Conservation (phyloP, 2,113 vertebrate genomes). For the Ariopsis seemanni region DNA sequence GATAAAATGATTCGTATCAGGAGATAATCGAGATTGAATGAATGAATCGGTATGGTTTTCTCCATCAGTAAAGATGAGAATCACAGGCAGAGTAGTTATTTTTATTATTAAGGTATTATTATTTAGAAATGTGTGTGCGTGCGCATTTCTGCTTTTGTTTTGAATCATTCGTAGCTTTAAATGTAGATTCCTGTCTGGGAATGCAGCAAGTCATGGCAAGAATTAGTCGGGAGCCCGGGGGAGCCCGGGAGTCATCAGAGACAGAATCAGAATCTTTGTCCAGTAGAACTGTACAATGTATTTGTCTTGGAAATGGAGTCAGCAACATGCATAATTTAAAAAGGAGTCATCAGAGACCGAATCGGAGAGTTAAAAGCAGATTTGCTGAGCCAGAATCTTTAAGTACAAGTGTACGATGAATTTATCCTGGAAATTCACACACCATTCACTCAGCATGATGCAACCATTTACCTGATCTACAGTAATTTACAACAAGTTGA, state of each 20-base stretch:
- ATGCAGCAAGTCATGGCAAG: not conserved
- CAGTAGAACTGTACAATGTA: not conserved
- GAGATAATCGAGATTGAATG: not conserved
- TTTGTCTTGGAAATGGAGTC: not conserved
- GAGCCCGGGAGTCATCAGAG: not conserved
- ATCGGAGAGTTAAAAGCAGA: not conserved
- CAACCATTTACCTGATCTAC: not conserved
- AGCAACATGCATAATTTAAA: too few relatives aligned
- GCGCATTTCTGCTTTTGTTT: not conserved
- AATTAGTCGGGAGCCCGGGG: not conserved
- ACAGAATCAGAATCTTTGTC: not conserved
- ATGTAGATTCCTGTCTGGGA: not conserved
- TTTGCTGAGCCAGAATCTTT: not conserved
- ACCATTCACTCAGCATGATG: not conserved
- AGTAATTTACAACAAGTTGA: not conserved
- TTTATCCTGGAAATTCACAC: not conserved
- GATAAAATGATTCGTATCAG: not conserved
- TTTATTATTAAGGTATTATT: not conserved
- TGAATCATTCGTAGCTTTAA: not conserved
- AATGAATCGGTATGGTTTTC: not conserved
- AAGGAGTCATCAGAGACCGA: too few relatives aligned
- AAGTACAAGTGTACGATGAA: not conserved
- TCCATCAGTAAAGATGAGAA: not conserved
- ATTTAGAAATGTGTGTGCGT: not conserved
- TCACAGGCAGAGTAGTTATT: not conserved